A percentile compares a stretch with the other conserved stretches of the same genome.
These are phyloP conservation scores for Discoglossus pictus DNA, from an alignment of 2,797 vertebrate species.

Conservation along the genomic window DNA sequence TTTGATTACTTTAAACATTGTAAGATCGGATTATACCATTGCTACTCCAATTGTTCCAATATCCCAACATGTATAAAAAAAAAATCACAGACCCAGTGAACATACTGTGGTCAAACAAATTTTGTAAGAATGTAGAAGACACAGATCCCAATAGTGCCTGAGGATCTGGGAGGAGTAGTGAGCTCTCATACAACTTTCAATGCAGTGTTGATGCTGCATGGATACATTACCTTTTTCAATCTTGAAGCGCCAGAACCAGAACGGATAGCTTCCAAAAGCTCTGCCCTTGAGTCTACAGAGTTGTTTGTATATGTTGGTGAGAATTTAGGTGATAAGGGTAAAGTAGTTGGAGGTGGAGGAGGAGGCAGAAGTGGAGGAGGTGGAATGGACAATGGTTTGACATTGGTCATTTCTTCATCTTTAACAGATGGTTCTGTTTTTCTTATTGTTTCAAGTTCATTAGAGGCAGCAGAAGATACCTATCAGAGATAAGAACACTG, in stretches of 20 bases:
- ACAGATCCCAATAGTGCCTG: too few relatives aligned
- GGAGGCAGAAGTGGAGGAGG: constrained; percentile 45
- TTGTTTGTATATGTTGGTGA: constrained; percentile 53
- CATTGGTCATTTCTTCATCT: constrained; percentile 19
- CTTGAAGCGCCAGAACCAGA: constrained; percentile 84
- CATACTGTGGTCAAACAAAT: too few relatives aligned
- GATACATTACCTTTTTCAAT: constrained; percentile 84
- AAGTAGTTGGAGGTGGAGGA: constrained; percentile 19
- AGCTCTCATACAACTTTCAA: too few relatives aligned
- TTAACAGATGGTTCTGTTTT: constrained; percentile 50
- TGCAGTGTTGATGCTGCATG: too few relatives aligned
- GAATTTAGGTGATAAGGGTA: constrained; percentile 49
- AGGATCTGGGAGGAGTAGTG: too few relatives aligned
- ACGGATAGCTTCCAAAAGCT: constrained; percentile 89
- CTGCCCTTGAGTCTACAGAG: constrained; percentile 72
- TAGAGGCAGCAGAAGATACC: constrained; percentile 80
- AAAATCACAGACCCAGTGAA: too few relatives aligned
- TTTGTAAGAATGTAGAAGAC: too few relatives aligned
- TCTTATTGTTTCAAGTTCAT: constrained; percentile 76
- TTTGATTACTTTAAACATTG: too few relatives aligned
- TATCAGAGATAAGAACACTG: constrained; percentile 56
- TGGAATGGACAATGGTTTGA: constrained; percentile 39
- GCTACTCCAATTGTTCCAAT: too few relatives aligned
- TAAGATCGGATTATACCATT: too few relatives aligned
- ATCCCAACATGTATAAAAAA: too few relatives aligned